Conservation (phyloP, 2,888 invertebrate genomes). For the Dendrolimus houi region DNA sequence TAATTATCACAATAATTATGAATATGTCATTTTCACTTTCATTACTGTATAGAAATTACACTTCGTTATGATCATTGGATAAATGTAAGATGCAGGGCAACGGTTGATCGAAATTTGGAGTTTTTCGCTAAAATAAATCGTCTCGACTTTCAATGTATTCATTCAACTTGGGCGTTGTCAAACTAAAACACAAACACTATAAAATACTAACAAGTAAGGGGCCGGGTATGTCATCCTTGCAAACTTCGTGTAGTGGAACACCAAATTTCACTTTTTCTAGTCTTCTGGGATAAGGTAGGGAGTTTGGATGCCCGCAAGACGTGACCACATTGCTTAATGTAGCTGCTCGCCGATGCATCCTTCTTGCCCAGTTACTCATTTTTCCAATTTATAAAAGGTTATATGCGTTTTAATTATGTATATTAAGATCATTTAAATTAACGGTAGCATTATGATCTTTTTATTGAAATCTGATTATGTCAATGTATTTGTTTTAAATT, state of each 20-base stretch:
- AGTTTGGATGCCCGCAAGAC: constrained; percentile 90
- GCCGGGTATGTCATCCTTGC: constrained; percentile 96
- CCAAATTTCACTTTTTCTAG: constrained; percentile 97
- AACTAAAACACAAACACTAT: constrained; percentile 5
- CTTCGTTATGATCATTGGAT: neutral
- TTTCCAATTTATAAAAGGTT: constrained; percentile 28
- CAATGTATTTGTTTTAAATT: neutral
- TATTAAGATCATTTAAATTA: constrained; percentile 15
- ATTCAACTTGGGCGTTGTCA: constrained; percentile 18
- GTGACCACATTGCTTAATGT: constrained; percentile 93
- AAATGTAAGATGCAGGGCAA: neutral
- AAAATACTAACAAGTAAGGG: constrained; percentile 86
- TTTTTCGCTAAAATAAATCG: too few relatives aligned
- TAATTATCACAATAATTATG: constrained; percentile 9
- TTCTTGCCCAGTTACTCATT: constrained; percentile 95
- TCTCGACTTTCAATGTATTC: neutral
- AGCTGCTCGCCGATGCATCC: constrained; percentile 94
- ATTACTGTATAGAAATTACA: neutral
- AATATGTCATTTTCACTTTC: constrained; percentile 2
- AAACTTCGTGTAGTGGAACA: constrained; percentile 92
- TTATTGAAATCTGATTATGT: neutral
- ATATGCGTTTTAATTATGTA: constrained; percentile 12
- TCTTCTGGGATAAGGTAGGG: constrained; percentile 87
- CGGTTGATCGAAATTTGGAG: too few relatives aligned
- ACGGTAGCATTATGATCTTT: constrained; percentile 19